phyloP scores from a whole-genome alignment of 2,797 vertebrate species.

The Zenarchopterus dispar region DNA sequence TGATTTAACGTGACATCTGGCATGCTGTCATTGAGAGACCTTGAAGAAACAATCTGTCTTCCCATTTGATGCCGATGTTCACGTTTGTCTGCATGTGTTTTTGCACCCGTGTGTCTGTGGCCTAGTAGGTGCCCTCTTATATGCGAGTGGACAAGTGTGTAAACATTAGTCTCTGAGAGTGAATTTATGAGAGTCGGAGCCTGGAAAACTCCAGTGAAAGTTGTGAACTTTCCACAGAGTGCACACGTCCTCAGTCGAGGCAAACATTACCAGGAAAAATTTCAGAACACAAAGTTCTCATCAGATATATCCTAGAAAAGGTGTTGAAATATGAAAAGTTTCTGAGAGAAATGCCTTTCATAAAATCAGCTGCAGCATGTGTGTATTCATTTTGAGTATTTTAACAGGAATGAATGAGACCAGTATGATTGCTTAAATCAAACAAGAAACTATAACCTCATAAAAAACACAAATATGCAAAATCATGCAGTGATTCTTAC shows the following conservation, averaged over 20 bases:
- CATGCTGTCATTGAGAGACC: slow-evolving; percentile 39
- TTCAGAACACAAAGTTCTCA: slow-evolving; percentile 30
- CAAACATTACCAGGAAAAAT: slow-evolving; percentile 52
- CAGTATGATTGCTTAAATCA: no score
- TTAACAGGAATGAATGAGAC: no score
- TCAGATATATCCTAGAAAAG: slow-evolving; percentile 6
- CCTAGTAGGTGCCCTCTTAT: slow-evolving; percentile 20
- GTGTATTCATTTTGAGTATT: no score
- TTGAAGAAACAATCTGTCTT: slow-evolving; percentile 43
- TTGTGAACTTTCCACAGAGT: slow-evolving; percentile 53
- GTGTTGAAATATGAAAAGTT: no score
- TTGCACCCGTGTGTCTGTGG: not conserved
- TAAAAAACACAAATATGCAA: no score
- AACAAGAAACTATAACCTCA: no score
- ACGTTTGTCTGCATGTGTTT: slow-evolving; percentile 8
- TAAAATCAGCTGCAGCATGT: no score
- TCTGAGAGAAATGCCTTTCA: no score
- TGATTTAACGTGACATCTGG: slow-evolving; percentile 48
- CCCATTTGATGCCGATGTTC: slow-evolving; percentile 27
- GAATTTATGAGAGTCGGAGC: slow-evolving; percentile 28
- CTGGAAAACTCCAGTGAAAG: slow-evolving; percentile 61
- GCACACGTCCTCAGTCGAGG: slow-evolving; percentile 44
- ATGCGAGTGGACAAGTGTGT: slow-evolving; percentile 21
- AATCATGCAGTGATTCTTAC: no score
- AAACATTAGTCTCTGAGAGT: slow-evolving; percentile 39